Evolutionary conservation across 2,113 vertebrate genomes (phyloP).

Genomic region (Takifugu flavidus): DNA sequence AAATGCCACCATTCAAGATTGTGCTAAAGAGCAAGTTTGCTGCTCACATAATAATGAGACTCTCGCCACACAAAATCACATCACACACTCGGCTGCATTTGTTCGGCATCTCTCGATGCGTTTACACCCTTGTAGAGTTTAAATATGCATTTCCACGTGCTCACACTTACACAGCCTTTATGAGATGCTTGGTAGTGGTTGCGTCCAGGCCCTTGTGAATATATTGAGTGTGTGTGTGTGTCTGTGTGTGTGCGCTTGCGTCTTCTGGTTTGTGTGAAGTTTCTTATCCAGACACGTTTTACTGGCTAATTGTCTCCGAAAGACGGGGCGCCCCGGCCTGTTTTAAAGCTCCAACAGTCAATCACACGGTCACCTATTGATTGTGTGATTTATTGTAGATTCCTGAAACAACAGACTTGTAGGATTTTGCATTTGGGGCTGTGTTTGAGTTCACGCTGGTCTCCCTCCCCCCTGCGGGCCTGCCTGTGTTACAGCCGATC

Average conservation of each 20-base stretch:
- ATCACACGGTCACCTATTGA: slow-evolving; percentile 37
- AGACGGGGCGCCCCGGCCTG: slow-evolving; percentile 13
- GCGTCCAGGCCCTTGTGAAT: background rate
- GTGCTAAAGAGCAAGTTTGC: slow-evolving; percentile 56
- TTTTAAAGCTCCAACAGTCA: slow-evolving; percentile 30
- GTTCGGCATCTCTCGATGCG: background rate
- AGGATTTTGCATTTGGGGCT: slow-evolving; percentile 33
- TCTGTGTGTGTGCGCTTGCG: background rate
- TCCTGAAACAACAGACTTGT: slow-evolving; percentile 27
- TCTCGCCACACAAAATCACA: slow-evolving; percentile 6
- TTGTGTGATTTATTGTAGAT: slow-evolving; percentile 48
- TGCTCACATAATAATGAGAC: slow-evolving; percentile 48
- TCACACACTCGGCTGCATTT: background rate
- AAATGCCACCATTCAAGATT: slow-evolving; percentile 59
- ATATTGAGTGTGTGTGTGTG: slow-evolving; percentile 1
- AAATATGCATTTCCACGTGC: background rate
- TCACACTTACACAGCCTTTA: background rate
- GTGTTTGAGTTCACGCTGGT: slow-evolving; percentile 12
- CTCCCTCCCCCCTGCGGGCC: slow-evolving; percentile 1
- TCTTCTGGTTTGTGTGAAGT: background rate
- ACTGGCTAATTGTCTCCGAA: slow-evolving; percentile 34
- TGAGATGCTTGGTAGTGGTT: slow-evolving; percentile 5
- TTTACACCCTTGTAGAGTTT: background rate
- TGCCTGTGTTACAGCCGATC: slow-evolving; percentile 47
- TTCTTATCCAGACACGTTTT: slow-evolving; percentile 17